A percentile compares a stretch with the other conserved stretches of the same genome.
Conservation (phyloP, 2,888 invertebrate genomes). For the Stenoptilia bipunctidactyla region DNA sequence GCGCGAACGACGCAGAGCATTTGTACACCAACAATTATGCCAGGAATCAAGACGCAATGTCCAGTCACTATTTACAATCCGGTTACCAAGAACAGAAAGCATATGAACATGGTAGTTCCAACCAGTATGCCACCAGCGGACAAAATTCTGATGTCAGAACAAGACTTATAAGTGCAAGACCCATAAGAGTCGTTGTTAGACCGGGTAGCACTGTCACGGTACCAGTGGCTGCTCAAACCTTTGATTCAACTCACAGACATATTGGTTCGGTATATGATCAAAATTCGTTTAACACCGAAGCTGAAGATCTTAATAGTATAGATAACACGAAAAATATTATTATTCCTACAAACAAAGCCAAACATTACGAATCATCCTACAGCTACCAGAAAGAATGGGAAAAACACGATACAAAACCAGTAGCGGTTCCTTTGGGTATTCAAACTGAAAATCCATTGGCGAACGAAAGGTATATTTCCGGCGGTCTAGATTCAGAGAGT, state of each 20-base stretch:
- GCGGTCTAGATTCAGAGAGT: constrained; percentile 17
- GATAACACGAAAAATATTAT: constrained; percentile 5
- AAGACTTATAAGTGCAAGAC: constrained; percentile 29
- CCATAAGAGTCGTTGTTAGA: constrained; percentile 38
- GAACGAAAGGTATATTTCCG: constrained; percentile 15
- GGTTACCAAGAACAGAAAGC: constrained; percentile 25
- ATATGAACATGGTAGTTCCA: constrained; percentile 6
- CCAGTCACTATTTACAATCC: constrained; percentile 26
- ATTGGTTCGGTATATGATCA: constrained; percentile 27
- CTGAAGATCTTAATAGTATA: constrained; percentile 28
- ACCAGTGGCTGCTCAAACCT: constrained; percentile 38
- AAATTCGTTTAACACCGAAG: constrained; percentile 33
- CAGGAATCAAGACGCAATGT: constrained; percentile 1
- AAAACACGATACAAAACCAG: constrained; percentile 41
- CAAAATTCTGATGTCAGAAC: constrained; percentile 13
- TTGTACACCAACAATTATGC: constrained; percentile 6
- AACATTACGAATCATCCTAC: constrained; percentile 52
- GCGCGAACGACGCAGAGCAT: neutral
- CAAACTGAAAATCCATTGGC: constrained; percentile 29
- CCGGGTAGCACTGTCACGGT: constrained; percentile 42
- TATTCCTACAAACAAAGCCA: constrained; percentile 26
- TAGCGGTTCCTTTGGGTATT: constrained; percentile 19
- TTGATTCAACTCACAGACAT: constrained; percentile 22
- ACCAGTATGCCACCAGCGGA: constrained; percentile 1
- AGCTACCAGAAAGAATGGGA: constrained; percentile 59